Evolutionary conservation across 2,797 vertebrate genomes (phyloP).

Genomic region (Tarsius wallacei): DNA sequence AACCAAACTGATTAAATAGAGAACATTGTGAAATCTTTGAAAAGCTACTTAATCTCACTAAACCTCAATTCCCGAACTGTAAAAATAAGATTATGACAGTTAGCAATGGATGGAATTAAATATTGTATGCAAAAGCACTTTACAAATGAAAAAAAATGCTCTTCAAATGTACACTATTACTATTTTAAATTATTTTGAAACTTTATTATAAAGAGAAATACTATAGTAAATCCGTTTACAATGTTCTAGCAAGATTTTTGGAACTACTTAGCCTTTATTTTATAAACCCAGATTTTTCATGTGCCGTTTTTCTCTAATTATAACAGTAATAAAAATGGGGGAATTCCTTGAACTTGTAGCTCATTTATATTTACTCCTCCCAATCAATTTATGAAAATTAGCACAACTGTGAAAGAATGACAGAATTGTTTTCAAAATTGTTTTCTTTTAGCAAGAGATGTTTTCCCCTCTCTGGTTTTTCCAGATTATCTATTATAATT

Average conservation of each 20-base stretch:
- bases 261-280: constrained; percentile 59
- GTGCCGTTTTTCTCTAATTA: background rate
- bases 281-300: constrained; percentile 57
- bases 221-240: background rate
- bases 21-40: constrained; percentile 49
- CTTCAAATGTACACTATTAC: constrained; percentile 33
- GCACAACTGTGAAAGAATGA: constrained; percentile 47
- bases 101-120: constrained; percentile 43
- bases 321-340: constrained; percentile 44
- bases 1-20: constrained; percentile 66
- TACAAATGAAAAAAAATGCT: constrained; percentile 36
- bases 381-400: constrained; percentile 58
- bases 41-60: constrained; percentile 69
- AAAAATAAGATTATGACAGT: constrained; percentile 75
- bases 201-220: constrained; percentile 38
- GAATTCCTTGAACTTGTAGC: constrained; percentile 28
- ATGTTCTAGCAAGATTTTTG: constrained; percentile 57
- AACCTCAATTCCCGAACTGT: constrained; percentile 72
- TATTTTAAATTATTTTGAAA: constrained; percentile 68
- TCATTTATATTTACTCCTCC: constrained; percentile 52
- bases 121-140: constrained; percentile 21
- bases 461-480: constrained; percentile 4
- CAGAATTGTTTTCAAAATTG: background rate
- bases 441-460: constrained; percentile 2
- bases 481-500: constrained; percentile 28